Evolutionary conservation across 1,140 invertebrate genomes (phyloP), one percentile per base, ranked within the genome.

Genomic region (Samia ricini): DNA sequence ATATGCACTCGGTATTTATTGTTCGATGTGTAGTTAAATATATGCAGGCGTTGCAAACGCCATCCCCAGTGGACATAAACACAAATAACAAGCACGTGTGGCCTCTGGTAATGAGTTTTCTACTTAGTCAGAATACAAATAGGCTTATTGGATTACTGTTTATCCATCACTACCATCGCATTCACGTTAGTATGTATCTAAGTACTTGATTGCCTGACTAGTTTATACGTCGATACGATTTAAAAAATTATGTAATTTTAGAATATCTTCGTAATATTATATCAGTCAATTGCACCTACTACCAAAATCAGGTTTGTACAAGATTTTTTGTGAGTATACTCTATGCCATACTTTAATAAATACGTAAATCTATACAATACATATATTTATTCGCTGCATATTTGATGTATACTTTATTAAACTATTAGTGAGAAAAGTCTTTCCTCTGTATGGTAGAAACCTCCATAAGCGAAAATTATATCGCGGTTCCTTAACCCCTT

Each of bases 101-200:
- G 52, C 72, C 72, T 75, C 69, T 22, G 23, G n/a, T 72, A 75
- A 75, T 64, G 69, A 67, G 52, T 26, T 64, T 66, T 74, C 23
- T 65, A 66, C 67, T 24, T 26, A 20, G 48, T 18, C 36, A 60
- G 72, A 61, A 75, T 75, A 72, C 63, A 66, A 74, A 74, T 68
- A 6, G 36, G 21, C 7, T 57, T 57, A 36, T 57, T 57, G 6
- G 20, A 52, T 20, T 52, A 42, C 8, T 42, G 33, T 42, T 42
- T 42, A 42, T 42, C 33, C 8, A 42, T 42, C 33, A 42, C 33
- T 42, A 15, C 33, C 33, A 42, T 12, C 33, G 33, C 33, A 15
- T 42, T 42, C n/a, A 42, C 12, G 33, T 42, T 42, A 42, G 33
- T 42, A 42, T 42, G 33, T 42, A 42, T 42, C 33, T 42, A 42